Evolutionary conservation across 2,797 vertebrate genomes (phyloP).

Genomic region (Spheniscus humboldti): DNA sequence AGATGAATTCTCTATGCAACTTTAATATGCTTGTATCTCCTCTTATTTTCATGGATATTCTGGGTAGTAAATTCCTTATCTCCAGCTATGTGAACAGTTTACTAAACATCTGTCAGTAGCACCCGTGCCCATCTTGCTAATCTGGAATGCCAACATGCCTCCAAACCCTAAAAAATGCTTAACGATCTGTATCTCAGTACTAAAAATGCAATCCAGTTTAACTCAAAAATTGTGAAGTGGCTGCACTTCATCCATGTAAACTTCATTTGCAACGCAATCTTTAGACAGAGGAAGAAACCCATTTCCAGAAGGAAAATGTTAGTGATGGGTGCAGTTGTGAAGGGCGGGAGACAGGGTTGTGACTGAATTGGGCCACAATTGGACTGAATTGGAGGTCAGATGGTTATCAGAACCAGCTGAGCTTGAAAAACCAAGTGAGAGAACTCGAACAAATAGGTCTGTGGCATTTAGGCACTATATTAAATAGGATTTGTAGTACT

Average conservation of each 20-base stretch:
- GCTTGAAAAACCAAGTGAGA: background rate
- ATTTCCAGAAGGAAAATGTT: conserved; percentile 26
- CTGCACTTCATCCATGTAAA: background rate
- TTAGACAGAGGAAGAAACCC: background rate
- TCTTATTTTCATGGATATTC: conserved; percentile 1
- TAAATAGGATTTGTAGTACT: conserved; percentile 48
- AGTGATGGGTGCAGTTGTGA: background rate
- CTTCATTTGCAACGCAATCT: background rate
- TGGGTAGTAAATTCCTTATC: conserved; percentile 25
- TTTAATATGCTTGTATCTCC: background rate
- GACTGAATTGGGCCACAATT: background rate
- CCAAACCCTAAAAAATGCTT: background rate
- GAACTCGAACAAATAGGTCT: conserved; percentile 1
- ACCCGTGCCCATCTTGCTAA: conserved; percentile 12
- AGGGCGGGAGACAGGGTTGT: background rate
- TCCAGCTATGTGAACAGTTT: conserved; percentile 25
- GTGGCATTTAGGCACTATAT: conserved; percentile 5
- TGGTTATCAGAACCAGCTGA: conserved; percentile 17
- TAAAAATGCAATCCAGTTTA: background rate
- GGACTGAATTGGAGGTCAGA: background rate
- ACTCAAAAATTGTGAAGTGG: background rate
- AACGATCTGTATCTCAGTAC: background rate
- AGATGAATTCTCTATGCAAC: background rate
- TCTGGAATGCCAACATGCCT: conserved; percentile 9
- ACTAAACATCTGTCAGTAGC: conserved; percentile 42